Base-by-base conservation (phyloP, 2,888 invertebrate genomes). In the Esperia sulphurella region DNA sequence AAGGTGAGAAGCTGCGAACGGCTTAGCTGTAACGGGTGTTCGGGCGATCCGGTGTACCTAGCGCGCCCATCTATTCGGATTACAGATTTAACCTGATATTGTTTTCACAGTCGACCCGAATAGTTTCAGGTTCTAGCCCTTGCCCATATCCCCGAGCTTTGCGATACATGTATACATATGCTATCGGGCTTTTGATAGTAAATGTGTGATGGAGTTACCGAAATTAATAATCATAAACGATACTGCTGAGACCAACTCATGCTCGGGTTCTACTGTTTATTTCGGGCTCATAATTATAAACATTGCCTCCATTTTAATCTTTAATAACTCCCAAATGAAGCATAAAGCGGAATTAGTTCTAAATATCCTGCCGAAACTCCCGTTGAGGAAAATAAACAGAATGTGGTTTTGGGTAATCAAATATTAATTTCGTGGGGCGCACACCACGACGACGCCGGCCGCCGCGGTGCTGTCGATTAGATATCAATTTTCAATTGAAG, bases 401-500 rank as follows among this genome's bases (percentile, higher is more conserved):
- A 35, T 42, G 45, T 28, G 45, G 38, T 49, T 41, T 30, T 29
- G 40, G 37, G 35, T 51, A 50, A 57, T 59, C 57, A 48, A 59
- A 61, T 55, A 61, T 43, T 51, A 30, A 55, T 55, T 53, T 51
- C 49, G 52, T 45, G 30, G 4, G 3, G 7, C 30, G n/a, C 30
- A 14, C 9, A 21, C 42, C 45, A 41, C 43, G 50, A 47, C 52
- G 45, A 48, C 44, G 39, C 29, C 41, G 51, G 21, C 45, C 45
- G 42, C 31, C 41, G 38, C 43, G 14, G 6, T 31, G 29, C 14
- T 45, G 51, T 45, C 50, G 57, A 59, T 56, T 62, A 57, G 52
- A 54, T 54, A 54, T 43, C 45, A 28, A 45, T 45, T 50, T 53
- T 55, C 52, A 51, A 60, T 58, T 55, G 60, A 49, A 54, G 46